Evolutionary conservation across 2,888 invertebrate genomes (phyloP).

Genomic region (Ectemnius cavifrons): DNA sequence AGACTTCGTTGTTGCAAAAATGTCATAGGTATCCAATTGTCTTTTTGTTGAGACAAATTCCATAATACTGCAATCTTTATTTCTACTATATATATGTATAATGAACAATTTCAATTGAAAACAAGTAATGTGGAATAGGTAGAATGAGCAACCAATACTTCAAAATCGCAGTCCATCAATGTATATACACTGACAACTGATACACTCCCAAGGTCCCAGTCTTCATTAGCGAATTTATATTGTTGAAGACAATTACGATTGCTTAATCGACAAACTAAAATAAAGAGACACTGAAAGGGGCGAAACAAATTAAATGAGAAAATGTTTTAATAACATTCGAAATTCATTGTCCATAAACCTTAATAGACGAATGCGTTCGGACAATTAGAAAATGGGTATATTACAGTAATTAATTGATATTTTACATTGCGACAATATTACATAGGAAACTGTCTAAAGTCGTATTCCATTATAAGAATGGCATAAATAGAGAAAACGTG

Average conservation of each 20-base stretch:
- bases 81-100: background rate
- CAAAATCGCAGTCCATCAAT: conserved; percentile 29
- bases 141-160: conserved; percentile 58
- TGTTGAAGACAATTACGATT: conserved; percentile 32
- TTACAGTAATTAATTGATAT: conserved; percentile 59
- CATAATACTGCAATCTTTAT: background rate
- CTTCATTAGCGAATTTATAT: conserved; percentile 36
- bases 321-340: conserved; percentile 65
- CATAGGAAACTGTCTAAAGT: conserved; percentile 44
- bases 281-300: conserved; percentile 54
- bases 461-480: conserved; percentile 57
- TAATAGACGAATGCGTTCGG: conserved; percentile 40
- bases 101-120: background rate
- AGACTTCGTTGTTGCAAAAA: no score
- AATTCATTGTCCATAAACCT: conserved; percentile 58
- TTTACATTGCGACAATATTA: conserved; percentile 59
- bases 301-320: conserved; percentile 63
- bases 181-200: conserved; percentile 40
- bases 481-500: conserved; percentile 50
- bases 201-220: conserved; percentile 55
- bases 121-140: conserved; percentile 57
- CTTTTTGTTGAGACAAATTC: background rate
- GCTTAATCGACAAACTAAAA: conserved; percentile 51
- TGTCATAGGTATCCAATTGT: background rate
- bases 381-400: conserved; percentile 55